phyloP scores from a whole-genome alignment of 2,797 vertebrate genomes.

The Coendou prehensilis region DNA sequence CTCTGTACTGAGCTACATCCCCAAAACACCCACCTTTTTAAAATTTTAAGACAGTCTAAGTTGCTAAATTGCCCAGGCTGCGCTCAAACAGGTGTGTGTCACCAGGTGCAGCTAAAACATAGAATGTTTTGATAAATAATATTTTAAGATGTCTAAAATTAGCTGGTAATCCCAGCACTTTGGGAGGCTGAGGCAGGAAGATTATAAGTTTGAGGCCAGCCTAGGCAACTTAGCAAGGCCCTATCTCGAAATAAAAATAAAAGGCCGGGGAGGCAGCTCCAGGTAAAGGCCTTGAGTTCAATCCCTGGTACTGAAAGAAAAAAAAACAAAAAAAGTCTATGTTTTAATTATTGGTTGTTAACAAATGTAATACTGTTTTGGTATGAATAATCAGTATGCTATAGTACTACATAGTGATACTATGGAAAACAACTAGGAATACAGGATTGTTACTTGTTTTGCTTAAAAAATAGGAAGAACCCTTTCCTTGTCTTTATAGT shows the following conservation, averaged over 20 bases:
- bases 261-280: not conserved
- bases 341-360: slow-evolving; percentile 4
- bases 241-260: not conserved
- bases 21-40: not conserved
- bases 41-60: not conserved
- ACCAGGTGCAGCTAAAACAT: not conserved
- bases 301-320: not conserved
- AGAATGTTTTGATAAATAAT: not conserved
- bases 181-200: not conserved
- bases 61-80: not conserved
- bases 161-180: not conserved
- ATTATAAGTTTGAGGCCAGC: not conserved
- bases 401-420: not conserved
- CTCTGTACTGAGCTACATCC: not conserved
- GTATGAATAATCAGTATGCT: not conserved
- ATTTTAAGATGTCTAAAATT: not conserved
- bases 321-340: not conserved
- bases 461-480: slow-evolving; percentile 15
- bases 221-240: not conserved
- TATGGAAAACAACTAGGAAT: slow-evolving; percentile 40
- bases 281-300: not conserved
- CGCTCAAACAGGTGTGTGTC: not conserved
- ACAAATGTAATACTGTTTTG: slow-evolving; percentile 24
- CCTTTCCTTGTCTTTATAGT: not conserved
- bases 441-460: slow-evolving; percentile 39